Percentiles rank a stretch among this genome's conserved stretches.
These are phyloP conservation scores for Elysia chlorotica DNA, from an alignment of 1,140 invertebrate genomes.

Conservation along the genomic window DNA sequence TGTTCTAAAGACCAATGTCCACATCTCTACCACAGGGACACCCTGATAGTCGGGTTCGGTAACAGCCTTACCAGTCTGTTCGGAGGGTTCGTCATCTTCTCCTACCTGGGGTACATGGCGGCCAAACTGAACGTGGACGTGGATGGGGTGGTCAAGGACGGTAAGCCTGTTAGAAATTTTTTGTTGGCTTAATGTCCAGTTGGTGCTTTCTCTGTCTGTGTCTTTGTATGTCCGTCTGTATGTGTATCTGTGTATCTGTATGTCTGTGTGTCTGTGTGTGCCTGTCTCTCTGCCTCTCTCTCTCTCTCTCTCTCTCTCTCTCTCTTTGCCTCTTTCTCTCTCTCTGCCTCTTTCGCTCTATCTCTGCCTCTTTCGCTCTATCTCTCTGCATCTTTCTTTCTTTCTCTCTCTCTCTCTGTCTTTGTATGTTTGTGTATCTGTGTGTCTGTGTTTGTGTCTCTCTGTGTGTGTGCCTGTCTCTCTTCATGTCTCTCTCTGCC, in stretches of 20 bases:
- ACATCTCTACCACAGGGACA: slow-evolving; percentile 67
- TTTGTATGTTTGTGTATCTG: too few species aligned
- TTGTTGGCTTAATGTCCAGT: too few species aligned
- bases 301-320: neutral
- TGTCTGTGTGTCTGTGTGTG: neutral
- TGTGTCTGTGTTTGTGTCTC: too few species aligned
- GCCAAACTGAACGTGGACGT: slow-evolving; percentile 31
- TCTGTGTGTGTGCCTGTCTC: too few species aligned
- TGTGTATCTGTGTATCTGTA: too few species aligned
- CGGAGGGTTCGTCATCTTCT: slow-evolving; percentile 95
- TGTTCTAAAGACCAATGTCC: neutral
- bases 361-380: too few species aligned
- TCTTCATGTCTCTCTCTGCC: too few species aligned
- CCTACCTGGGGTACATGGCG: slow-evolving; percentile 77
- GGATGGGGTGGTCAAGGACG: slow-evolving; percentile 37
- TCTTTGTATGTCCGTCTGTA: too few species aligned
- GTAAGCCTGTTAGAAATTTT: too few species aligned
- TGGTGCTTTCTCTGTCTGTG: too few species aligned
- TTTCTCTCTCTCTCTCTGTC: too few species aligned
- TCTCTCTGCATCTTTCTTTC: too few species aligned
- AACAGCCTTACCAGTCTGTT: slow-evolving; percentile 97
- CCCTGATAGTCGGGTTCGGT: slow-evolving; percentile 88
- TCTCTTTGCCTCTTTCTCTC: neutral
- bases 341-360: neutral
- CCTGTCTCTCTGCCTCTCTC: neutral